Percentiles rank a stretch among this genome's conserved stretches.
Conservation (phyloP, 2,888 invertebrate species). For the Eristalis tenax region DNA sequence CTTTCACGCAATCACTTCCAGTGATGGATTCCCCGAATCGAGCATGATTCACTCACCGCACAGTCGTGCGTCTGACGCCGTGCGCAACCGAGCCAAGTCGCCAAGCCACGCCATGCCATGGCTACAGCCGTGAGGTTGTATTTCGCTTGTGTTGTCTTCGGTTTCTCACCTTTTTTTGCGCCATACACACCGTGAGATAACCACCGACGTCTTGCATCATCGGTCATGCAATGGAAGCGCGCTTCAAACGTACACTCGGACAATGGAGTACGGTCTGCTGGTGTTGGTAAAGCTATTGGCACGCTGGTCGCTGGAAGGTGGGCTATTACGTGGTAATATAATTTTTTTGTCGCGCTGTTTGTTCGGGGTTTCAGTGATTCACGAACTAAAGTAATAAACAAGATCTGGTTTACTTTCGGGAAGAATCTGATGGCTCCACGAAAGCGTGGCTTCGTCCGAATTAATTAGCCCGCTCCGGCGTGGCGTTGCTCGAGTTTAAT, state of each 20-base stretch:
- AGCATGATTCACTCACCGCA: conserved; percentile 37
- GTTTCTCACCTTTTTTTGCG: conserved; percentile 1
- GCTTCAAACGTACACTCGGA: background rate
- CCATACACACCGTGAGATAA: conserved; percentile 58
- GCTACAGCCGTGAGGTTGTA: background rate
- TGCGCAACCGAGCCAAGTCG: too few species aligned
- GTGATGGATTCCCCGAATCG: conserved; percentile 65
- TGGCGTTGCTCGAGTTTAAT: background rate
- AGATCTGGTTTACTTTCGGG: conserved; percentile 32
- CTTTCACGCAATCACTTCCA: conserved; percentile 56
- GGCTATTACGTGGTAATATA: conserved; percentile 31
- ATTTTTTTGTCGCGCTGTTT: background rate
- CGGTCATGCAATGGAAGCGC: conserved; percentile 54
- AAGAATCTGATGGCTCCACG: background rate
- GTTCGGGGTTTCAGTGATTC: conserved; percentile 40
- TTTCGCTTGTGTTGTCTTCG: background rate
- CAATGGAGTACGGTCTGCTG: conserved; percentile 4
- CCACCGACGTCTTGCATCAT: conserved; percentile 66
- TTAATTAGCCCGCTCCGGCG: conserved; percentile 1
- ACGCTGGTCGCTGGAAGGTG: conserved; percentile 21
- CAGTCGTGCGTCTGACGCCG: background rate
- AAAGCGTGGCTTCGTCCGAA: background rate
- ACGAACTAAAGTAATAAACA: conserved; percentile 25
- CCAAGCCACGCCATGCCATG: background rate
- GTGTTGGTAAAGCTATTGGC: background rate